Evolutionary conservation across 2,888 invertebrate genomes (phyloP).

Genomic region (Anarsia innoxiella): DNA sequence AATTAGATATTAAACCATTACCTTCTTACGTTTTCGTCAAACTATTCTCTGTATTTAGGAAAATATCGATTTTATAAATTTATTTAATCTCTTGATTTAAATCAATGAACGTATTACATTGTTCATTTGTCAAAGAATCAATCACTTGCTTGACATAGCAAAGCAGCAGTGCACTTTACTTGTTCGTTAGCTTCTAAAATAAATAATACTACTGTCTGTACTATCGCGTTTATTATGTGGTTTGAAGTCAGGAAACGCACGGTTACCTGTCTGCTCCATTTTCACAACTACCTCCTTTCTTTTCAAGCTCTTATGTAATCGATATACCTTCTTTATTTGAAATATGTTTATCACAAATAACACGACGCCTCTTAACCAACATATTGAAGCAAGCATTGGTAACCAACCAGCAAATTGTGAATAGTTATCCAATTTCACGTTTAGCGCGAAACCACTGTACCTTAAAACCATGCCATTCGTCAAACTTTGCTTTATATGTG

Average conservation of each 20-base stretch:
- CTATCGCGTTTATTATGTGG: background rate
- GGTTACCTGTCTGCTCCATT: background rate
- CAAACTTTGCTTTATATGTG: constrained; percentile 53
- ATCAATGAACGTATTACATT: too few species aligned
- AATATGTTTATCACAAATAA: constrained; percentile 41
- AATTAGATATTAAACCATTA: too few species aligned
- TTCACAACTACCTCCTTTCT: too few species aligned
- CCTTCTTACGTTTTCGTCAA: too few species aligned
- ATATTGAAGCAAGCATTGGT: constrained; percentile 38
- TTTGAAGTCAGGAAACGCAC: background rate
- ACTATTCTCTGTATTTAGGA: too few species aligned
- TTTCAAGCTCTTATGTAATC: constrained; percentile 28
- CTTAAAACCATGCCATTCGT: constrained; percentile 52
- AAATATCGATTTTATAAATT: too few species aligned
- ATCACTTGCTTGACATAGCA: too few species aligned
- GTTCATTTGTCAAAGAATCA: too few species aligned
- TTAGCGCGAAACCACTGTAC: constrained; percentile 60
- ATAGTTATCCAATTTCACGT: constrained; percentile 31
- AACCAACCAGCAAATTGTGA: constrained; percentile 56
- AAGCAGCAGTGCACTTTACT: too few species aligned
- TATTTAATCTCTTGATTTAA: too few species aligned
- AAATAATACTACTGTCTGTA: too few species aligned
- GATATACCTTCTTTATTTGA: constrained; percentile 31
- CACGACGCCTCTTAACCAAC: constrained; percentile 48
- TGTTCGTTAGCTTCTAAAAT: too few species aligned